phyloP scores from a whole-genome alignment of 2,113 vertebrate genomes.

The Peucedramus taeniatus region DNA sequence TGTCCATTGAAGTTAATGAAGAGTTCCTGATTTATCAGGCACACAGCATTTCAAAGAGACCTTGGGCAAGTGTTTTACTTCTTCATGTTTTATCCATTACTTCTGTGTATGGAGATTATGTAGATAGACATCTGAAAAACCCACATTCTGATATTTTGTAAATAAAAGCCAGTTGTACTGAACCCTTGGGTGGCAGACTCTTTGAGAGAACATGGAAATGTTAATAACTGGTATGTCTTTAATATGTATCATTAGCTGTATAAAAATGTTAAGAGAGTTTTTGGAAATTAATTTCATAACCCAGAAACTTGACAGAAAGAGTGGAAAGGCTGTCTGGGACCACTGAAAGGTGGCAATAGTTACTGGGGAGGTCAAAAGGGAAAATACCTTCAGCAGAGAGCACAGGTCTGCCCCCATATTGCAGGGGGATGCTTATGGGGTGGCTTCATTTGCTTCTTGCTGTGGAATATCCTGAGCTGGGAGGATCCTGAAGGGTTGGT shows the following conservation, averaged over 20 bases:
- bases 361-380: background rate
- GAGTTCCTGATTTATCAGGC: background rate
- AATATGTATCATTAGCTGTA: background rate
- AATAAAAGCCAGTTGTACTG: background rate
- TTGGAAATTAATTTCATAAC: background rate
- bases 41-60: background rate
- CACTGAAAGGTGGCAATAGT: background rate
- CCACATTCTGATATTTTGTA: background rate
- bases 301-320: background rate
- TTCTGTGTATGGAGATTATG: background rate
- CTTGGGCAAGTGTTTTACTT: background rate
- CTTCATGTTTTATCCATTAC: background rate
- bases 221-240: background rate
- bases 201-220: background rate
- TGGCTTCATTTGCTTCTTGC: background rate
- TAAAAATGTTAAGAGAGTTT: background rate
- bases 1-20: background rate
- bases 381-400: background rate
- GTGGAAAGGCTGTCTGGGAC: background rate
- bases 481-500: background rate
- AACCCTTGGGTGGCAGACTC: background rate
- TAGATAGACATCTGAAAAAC: background rate
- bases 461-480: background rate
- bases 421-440: fast-evolving
- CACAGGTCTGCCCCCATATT: background rate